These are phyloP conservation scores for Nylanderia fulva DNA, from an alignment of 1,140 invertebrate species.

Conservation along the genomic window DNA sequence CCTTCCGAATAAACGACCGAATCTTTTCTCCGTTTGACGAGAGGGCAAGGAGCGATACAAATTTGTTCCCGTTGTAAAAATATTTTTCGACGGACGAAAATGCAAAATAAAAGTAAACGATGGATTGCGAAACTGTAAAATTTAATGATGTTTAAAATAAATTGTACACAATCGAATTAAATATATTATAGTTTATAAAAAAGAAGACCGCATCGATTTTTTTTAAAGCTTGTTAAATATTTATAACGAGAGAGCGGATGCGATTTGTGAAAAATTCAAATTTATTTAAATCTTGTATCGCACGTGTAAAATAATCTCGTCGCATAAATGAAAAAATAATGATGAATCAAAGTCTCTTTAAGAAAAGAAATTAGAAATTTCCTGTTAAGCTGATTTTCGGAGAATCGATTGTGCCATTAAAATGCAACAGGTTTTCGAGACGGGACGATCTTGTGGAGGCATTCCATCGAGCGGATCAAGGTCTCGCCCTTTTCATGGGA, in stretches of 20 bases:
- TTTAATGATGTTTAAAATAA: neutral
- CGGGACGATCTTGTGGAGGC: conserved; percentile 37
- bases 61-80: neutral
- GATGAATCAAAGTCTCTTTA: neutral
- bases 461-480: conserved; percentile 59
- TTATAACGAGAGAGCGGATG: neutral
- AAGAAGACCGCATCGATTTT: neutral
- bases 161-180: neutral
- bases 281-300: conserved; percentile 5
- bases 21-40: neutral
- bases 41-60: neutral
- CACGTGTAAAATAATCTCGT: neutral
- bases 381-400: conserved; percentile 57
- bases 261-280: neutral
- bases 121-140: neutral
- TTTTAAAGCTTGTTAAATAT: neutral
- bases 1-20: conserved; percentile 29
- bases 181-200: neutral
- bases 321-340: neutral
- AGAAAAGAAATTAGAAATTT: conserved; percentile 26
- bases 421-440: conserved; percentile 75
- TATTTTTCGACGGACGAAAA: neutral
- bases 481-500: conserved; percentile 57
- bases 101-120: neutral
- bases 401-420: conserved; percentile 67